These are phyloP conservation scores for Nycticebus coucang DNA, from an alignment of 2,113 vertebrate species.

Conservation along the genomic window DNA sequence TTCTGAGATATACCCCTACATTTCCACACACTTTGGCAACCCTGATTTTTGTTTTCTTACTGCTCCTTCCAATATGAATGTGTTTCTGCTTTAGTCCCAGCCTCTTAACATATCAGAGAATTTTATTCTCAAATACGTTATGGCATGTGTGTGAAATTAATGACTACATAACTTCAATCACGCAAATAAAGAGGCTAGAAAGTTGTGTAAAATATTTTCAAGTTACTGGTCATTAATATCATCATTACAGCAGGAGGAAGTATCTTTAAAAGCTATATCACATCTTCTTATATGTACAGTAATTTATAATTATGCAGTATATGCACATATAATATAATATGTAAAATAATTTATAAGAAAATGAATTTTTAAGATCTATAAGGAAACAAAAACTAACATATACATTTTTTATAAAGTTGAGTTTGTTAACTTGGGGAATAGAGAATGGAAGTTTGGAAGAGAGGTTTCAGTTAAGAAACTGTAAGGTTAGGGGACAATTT, in stretches of 20 bases:
- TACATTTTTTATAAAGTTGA: constrained; percentile 1
- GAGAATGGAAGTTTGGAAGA: constrained; percentile 20
- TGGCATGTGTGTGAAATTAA: background rate
- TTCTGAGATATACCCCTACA: background rate
- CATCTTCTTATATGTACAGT: constrained; percentile 53
- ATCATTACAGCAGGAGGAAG: constrained; percentile 38
- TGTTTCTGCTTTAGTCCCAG: background rate
- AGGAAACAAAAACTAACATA: constrained; percentile 54
- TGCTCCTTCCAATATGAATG: background rate
- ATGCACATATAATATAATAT: background rate
- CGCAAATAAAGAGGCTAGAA: constrained; percentile 59
- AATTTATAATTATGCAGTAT: constrained; percentile 58
- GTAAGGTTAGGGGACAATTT: background rate
- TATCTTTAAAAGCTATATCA: constrained; percentile 59
- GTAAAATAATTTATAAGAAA: constrained; percentile 71
- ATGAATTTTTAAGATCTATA: constrained; percentile 41
- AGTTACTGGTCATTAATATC: constrained; percentile 64
- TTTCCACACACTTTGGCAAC: background rate
- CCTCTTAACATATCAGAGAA: background rate
- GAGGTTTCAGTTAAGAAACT: background rate
- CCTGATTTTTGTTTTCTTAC: background rate
- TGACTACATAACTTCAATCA: constrained; percentile 49
- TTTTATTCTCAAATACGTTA: constrained; percentile 52
- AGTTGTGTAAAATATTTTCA: constrained; percentile 46
- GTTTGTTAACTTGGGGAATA: constrained; percentile 31